Percentiles rank a stretch among this genome's conserved stretches.
Evolutionary conservation across 2,113 vertebrate species (phyloP).

Genomic region (Psittacara wagleri): DNA sequence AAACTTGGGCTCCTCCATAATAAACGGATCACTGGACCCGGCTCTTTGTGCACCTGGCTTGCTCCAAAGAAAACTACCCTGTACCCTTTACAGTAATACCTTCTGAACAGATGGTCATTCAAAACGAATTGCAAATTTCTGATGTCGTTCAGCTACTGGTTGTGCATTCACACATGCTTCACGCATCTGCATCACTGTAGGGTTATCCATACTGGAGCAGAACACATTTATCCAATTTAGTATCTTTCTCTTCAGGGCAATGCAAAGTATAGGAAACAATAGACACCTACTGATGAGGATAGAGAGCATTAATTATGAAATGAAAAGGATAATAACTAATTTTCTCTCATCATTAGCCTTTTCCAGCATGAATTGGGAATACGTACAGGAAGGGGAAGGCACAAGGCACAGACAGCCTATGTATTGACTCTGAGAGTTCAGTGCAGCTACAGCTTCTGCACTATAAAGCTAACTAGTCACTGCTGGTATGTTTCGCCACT

Average conservation of each 20-base stretch:
- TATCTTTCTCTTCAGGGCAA: not conserved
- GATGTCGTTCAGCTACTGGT: not conserved
- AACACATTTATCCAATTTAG: not conserved
- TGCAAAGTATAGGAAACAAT: not conserved
- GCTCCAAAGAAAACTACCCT: not conserved
- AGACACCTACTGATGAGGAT: not conserved
- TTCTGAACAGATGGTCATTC: not conserved
- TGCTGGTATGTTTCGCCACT: not conserved
- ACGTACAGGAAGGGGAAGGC: not conserved
- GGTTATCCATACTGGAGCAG: not conserved
- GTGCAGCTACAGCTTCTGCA: not conserved
- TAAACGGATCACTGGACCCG: not conserved
- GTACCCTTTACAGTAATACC: accelerated
- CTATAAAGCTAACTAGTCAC: not conserved
- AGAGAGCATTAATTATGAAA: not conserved
- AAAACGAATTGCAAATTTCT: not conserved
- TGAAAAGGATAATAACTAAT: not conserved
- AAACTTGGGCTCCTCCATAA: not conserved
- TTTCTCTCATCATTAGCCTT: not conserved
- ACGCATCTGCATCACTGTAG: not conserved
- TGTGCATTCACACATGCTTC: not conserved
- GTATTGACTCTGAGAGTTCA: no score
- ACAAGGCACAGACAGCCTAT: not conserved
- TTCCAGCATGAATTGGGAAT: not conserved
- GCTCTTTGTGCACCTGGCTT: not conserved